Conservation (phyloP, 2,888 invertebrate species). For the Malachius bipustulatus region DNA sequence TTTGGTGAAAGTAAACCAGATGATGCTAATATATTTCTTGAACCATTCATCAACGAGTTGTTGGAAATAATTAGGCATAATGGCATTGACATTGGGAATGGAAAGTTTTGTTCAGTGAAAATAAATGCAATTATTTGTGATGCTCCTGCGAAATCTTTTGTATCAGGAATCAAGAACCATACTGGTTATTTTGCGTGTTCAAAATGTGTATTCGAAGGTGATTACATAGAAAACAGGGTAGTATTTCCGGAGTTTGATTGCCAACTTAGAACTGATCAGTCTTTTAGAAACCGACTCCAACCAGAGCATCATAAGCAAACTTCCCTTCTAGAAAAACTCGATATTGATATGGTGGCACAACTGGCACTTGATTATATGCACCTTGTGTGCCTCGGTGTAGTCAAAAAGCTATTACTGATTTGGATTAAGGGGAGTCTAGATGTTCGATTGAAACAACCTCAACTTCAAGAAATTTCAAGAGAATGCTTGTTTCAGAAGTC, state of each 20-base stretch:
- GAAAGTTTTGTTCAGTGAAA: conserved; percentile 6
- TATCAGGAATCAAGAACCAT: conserved; percentile 11
- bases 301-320: conserved; percentile 10
- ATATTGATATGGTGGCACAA: conserved; percentile 2
- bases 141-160: conserved; percentile 14
- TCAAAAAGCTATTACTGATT: conserved; percentile 17
- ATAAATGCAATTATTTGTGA: conserved; percentile 14
- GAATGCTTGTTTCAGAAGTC: too few relatives aligned
- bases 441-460: conserved; percentile 3
- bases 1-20: conserved; percentile 16
- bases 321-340: conserved; percentile 9
- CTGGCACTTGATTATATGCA: conserved; percentile 13
- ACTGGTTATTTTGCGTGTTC: conserved; percentile 11
- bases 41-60: conserved; percentile 13
- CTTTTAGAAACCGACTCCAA: conserved; percentile 9
- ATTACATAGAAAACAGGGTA: conserved; percentile 12
- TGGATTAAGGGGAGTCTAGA: conserved; percentile 10
- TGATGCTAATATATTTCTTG: conserved; percentile 13
- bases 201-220: conserved; percentile 13
- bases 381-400: conserved; percentile 18
- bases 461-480: too few relatives aligned
- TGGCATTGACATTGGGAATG: conserved; percentile 5
- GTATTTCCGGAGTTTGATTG: conserved; percentile 11
- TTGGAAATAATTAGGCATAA: conserved; percentile 10
- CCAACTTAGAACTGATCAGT: conserved; percentile 12